phyloP scores from a whole-genome alignment of 2,888 invertebrate species.

The Tetropium fuscum region DNA sequence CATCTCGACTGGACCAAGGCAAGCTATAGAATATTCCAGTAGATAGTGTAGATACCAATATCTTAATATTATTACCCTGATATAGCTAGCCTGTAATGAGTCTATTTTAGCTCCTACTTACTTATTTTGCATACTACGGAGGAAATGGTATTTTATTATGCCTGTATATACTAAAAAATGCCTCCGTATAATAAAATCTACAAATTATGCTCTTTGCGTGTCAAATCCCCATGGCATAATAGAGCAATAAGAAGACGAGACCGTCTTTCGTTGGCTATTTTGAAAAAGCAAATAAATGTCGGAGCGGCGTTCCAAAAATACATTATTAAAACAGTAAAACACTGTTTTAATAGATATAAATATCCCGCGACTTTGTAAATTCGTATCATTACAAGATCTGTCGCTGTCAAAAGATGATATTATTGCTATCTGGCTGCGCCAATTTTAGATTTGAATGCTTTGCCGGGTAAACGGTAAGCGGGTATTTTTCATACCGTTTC shows the following conservation, averaged over 20 bases:
- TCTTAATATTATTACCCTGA: no score
- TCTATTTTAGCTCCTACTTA: no score
- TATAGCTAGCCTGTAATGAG: no score
- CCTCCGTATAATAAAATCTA: slow-evolving; percentile 21
- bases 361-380: slow-evolving; percentile 56
- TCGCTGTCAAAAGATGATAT: slow-evolving; percentile 50
- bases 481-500: no score
- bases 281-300: slow-evolving; percentile 51
- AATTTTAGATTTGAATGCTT: slow-evolving; percentile 17
- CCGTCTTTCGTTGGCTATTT: slow-evolving; percentile 56
- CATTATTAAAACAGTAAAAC: slow-evolving; percentile 49
- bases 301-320: slow-evolving; percentile 43
- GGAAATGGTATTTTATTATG: no score
- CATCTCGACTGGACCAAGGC: no score
- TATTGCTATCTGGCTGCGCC: slow-evolving; percentile 32
- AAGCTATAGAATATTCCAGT: no score
- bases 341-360: slow-evolving; percentile 60
- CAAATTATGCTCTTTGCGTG: slow-evolving; percentile 33
- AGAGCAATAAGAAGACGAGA: slow-evolving; percentile 29
- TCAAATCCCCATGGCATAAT: slow-evolving; percentile 17
- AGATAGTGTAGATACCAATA: no score
- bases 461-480: slow-evolving; percentile 1
- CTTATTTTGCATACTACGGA: no score
- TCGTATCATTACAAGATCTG: slow-evolving; percentile 56
- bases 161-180: slow-evolving; percentile 7